phyloP scores from a whole-genome alignment of 2,113 vertebrate species.

The Paralichthys olivaceus region DNA sequence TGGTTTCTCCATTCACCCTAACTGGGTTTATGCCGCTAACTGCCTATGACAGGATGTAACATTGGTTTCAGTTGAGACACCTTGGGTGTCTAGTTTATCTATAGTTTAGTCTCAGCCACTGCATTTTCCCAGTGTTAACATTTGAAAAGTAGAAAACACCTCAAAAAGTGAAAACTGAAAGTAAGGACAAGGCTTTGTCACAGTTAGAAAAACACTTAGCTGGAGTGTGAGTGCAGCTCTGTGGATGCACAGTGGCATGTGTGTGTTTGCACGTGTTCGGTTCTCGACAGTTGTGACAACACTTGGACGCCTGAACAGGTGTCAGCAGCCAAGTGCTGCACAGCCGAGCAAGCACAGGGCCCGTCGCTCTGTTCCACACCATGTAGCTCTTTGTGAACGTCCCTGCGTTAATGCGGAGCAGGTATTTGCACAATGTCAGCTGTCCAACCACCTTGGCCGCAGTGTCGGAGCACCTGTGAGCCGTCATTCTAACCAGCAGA shows the following conservation, averaged over 20 bases:
- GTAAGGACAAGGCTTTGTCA: constrained; percentile 32
- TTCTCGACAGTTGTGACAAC: constrained; percentile 64
- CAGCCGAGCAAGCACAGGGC: constrained; percentile 32
- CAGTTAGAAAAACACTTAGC: constrained; percentile 30
- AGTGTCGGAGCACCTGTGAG: constrained; percentile 62
- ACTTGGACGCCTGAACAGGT: constrained; percentile 67
- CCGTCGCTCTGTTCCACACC: constrained; percentile 5
- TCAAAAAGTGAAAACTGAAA: constrained; percentile 2
- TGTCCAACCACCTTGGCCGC: constrained; percentile 52
- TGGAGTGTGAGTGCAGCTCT: constrained; percentile 11
- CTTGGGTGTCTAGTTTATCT: too few relatives aligned
- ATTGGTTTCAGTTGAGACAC: neutral
- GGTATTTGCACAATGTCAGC: constrained; percentile 68
- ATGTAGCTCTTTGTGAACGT: constrained; percentile 52
- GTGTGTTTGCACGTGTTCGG: neutral
- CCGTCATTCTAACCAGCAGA: constrained; percentile 62
- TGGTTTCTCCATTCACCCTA: neutral
- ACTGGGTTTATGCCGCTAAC: neutral
- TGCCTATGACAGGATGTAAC: neutral
- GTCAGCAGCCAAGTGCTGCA: constrained; percentile 42
- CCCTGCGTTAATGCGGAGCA: constrained; percentile 27
- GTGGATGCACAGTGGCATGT: neutral
- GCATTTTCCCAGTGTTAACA: too few relatives aligned
- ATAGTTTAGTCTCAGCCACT: too few relatives aligned
- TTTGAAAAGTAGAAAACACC: too few relatives aligned